These are phyloP conservation scores for Sandelia bainsii DNA, from an alignment of 2,797 vertebrate genomes.

Conservation along the genomic window DNA sequence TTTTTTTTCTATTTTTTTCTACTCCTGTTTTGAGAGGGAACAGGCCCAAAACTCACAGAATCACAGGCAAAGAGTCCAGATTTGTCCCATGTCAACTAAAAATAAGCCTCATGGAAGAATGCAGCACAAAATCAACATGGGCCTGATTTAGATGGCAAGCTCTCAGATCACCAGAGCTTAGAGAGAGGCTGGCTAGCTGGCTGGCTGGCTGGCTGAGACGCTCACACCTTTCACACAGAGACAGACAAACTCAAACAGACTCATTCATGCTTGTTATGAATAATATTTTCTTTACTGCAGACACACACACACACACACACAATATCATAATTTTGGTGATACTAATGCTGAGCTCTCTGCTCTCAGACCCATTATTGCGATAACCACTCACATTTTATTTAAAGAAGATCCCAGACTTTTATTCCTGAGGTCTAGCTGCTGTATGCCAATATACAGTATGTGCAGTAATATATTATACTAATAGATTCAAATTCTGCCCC, in stretches of 20 bases:
- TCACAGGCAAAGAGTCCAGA: slow-evolving; percentile 74
- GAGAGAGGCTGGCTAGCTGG: slow-evolving; percentile 28
- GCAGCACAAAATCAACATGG: slow-evolving; percentile 64
- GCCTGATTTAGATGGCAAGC: slow-evolving; percentile 66
- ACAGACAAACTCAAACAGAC: slow-evolving; percentile 10
- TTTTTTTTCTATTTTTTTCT: slow-evolving; percentile 59
- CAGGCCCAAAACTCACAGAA: slow-evolving; percentile 82
- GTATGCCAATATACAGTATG: not conserved
- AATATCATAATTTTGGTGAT: slow-evolving; percentile 33
- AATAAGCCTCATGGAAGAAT: slow-evolving; percentile 75
- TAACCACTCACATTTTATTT: slow-evolving; percentile 44
- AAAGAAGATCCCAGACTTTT: slow-evolving; percentile 23
- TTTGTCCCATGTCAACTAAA: slow-evolving; percentile 79
- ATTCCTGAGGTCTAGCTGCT: slow-evolving; percentile 18
- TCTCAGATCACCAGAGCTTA: slow-evolving; percentile 60
- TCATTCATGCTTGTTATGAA: slow-evolving; percentile 31
- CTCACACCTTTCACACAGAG: slow-evolving; percentile 46
- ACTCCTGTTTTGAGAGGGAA: slow-evolving; percentile 77
- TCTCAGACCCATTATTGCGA: slow-evolving; percentile 47
- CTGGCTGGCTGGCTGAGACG: slow-evolving; percentile 27
- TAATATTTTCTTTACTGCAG: slow-evolving; percentile 1
- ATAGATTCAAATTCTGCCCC: slow-evolving; percentile 11
- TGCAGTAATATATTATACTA: not conserved
- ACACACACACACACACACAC: slow-evolving; percentile 4
- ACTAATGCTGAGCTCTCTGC: slow-evolving; percentile 33